These are phyloP conservation scores for Xanthia togata DNA, from an alignment of 2,888 invertebrate species.

Conservation along the genomic window DNA sequence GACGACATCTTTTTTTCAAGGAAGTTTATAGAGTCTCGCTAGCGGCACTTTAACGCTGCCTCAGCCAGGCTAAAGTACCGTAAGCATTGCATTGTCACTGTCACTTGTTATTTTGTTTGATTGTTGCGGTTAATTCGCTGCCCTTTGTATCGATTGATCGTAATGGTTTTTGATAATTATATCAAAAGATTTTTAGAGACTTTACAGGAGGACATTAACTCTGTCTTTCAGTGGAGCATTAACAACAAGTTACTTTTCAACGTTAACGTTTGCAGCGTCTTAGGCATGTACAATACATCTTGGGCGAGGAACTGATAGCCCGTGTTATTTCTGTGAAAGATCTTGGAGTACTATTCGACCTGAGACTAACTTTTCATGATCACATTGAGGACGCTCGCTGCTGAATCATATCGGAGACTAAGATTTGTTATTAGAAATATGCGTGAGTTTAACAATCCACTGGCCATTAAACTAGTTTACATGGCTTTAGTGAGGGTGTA, in stretches of 20 bases:
- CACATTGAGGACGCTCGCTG: background rate
- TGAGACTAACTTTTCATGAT: background rate
- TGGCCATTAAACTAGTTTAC: background rate
- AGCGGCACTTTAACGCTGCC: too few species aligned
- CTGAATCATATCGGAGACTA: background rate
- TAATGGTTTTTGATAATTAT: too few species aligned
- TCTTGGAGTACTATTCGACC: background rate
- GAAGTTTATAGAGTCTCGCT: too few species aligned
- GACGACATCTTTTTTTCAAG: too few species aligned
- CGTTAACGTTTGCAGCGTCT: background rate
- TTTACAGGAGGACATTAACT: background rate
- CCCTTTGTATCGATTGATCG: too few species aligned
- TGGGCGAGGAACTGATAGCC: background rate
- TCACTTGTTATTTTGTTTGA: too few species aligned
- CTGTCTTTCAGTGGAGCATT: background rate
- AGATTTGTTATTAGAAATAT: background rate
- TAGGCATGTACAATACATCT: background rate
- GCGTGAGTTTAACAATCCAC: background rate
- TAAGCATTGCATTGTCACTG: too few species aligned
- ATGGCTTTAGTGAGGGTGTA: too few species aligned
- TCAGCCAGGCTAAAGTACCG: too few species aligned
- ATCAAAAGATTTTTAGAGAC: too few species aligned
- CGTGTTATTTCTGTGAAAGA: background rate
- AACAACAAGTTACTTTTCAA: background rate
- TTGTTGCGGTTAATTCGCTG: too few species aligned